Conservation (phyloP, 64 coral and sea anemone genomes). For the Montipora foliosa region DNA sequence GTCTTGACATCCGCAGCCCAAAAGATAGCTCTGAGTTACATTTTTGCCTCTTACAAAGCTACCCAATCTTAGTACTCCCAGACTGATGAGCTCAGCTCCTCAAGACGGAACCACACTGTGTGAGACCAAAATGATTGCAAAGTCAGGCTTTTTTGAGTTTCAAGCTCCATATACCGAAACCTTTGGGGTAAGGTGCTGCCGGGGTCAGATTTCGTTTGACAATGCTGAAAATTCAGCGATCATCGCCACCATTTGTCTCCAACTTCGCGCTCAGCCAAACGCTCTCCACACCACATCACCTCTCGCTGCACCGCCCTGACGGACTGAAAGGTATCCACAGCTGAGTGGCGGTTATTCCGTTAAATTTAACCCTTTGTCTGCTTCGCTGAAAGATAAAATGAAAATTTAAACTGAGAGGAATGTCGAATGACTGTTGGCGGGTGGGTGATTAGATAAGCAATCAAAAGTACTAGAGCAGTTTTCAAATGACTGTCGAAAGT, state of each 20-base stretch:
- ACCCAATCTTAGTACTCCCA: too few species aligned
- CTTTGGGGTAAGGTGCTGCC: not conserved
- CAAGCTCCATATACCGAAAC: not conserved
- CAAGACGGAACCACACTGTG: not conserved
- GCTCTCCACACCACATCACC: not conserved
- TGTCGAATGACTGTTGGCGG: not conserved
- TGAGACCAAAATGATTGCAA: not conserved
- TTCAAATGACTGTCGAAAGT: too few species aligned
- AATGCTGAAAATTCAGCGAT: too few species aligned
- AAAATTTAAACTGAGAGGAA: not conserved
- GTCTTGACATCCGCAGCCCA: too few species aligned
- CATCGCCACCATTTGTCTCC: not conserved
- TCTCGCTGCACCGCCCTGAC: too few species aligned
- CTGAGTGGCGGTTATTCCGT: not conserved
- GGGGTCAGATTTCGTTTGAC: too few species aligned
- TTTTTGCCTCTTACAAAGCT: too few species aligned
- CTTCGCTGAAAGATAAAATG: slow-evolving; percentile 2
- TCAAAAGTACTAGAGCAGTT: not conserved
- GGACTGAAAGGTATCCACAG: not conserved
- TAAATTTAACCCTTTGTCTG: slow-evolving; percentile 29
- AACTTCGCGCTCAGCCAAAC: not conserved
- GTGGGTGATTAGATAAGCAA: not conserved
- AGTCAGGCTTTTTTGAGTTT: not conserved
- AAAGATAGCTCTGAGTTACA: too few species aligned
- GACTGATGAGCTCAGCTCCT: not conserved